Conservation (phyloP, 2,888 invertebrate genomes). For the Euphydryas editha region DNA sequence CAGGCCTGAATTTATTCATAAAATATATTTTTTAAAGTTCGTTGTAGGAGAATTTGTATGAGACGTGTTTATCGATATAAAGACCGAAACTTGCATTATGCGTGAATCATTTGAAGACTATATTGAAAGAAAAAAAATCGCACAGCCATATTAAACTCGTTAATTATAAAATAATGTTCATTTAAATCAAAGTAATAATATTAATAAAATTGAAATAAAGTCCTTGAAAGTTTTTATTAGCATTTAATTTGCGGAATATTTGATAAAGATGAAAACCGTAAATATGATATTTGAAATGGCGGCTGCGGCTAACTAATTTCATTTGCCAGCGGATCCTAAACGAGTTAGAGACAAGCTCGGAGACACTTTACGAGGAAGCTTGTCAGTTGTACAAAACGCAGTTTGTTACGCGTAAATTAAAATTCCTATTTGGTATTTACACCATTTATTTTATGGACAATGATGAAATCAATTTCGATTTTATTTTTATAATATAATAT, state of each 20-base stretch:
- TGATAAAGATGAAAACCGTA: constrained; percentile 71
- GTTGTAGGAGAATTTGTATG: too few species aligned
- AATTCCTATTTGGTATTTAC: constrained; percentile 25
- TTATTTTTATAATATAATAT: background rate
- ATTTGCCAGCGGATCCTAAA: constrained; percentile 77
- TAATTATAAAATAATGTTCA: too few species aligned
- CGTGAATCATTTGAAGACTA: too few species aligned
- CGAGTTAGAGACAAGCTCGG: constrained; percentile 58
- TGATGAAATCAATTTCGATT: background rate
- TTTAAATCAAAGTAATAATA: too few species aligned
- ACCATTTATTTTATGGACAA: background rate
- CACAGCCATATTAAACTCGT: too few species aligned
- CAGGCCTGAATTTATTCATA: too few species aligned
- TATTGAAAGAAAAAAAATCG: too few species aligned
- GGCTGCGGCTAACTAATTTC: constrained; percentile 75
- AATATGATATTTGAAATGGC: constrained; percentile 79
- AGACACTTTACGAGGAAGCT: constrained; percentile 48
- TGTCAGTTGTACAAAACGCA: constrained; percentile 38
- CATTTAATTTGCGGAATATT: constrained; percentile 38
- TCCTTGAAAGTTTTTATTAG: constrained; percentile 7
- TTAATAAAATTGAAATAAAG: too few species aligned
- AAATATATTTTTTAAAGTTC: too few species aligned
- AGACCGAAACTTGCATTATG: too few species aligned
- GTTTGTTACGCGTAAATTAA: constrained; percentile 37
- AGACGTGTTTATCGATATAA: too few species aligned